Percentiles rank a stretch among this genome's conserved stretches.
Evolutionary conservation across 2,888 invertebrate genomes (phyloP).

Genomic region (Thyatira batis): DNA sequence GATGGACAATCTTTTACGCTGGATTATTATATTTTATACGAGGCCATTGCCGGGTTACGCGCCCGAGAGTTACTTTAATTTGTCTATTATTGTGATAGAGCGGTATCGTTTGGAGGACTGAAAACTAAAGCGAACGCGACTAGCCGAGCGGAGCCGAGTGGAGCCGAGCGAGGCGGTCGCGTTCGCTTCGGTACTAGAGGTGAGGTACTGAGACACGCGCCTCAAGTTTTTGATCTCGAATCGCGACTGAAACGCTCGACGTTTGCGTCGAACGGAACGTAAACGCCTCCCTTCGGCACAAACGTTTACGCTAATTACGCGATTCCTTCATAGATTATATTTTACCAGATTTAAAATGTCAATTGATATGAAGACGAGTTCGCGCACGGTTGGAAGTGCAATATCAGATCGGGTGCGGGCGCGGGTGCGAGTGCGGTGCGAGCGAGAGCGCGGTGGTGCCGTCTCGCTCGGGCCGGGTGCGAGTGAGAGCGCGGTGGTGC

Average conservation of each 20-base stretch:
- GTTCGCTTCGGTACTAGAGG: conserved; percentile 33
- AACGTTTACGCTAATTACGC: conserved; percentile 30
- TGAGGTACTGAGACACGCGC: conserved; percentile 29
- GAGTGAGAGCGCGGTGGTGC: not conserved
- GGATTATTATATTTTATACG: conserved; percentile 23
- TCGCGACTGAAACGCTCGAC: conserved; percentile 46
- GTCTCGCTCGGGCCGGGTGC: not conserved
- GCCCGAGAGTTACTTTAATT: conserved; percentile 43
- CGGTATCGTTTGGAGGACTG: conserved; percentile 39
- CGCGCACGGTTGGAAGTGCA: conserved; percentile 25
- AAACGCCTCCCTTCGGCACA: conserved; percentile 9
- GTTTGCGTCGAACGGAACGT: not conserved
- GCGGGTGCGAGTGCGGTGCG: not conserved
- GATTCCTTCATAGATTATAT: conserved; percentile 71
- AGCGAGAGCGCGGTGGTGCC: not conserved
- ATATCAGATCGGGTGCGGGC: conserved; percentile 11
- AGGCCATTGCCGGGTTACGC: conserved; percentile 46
- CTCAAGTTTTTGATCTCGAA: conserved; percentile 70
- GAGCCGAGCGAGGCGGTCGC: conserved; percentile 10
- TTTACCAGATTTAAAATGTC: conserved; percentile 69
- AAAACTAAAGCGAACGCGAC: conserved; percentile 19
- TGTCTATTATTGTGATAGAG: conserved; percentile 50
- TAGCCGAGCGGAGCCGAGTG: not conserved
- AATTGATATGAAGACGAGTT: conserved; percentile 57
- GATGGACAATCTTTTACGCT: not conserved